Conservation (phyloP, 2,888 invertebrate species). For the Tipula helvola region DNA sequence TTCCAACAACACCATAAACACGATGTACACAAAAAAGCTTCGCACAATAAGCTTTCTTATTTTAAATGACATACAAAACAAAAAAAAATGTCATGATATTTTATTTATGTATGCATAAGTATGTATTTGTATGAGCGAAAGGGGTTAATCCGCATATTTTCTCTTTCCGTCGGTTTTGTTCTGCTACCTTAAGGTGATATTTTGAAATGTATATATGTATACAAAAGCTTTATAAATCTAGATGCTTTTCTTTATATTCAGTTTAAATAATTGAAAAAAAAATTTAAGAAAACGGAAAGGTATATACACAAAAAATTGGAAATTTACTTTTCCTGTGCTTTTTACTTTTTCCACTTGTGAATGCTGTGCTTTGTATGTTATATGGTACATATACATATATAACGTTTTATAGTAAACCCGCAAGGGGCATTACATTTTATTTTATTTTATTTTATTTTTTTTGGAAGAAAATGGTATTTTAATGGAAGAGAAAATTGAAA, state of each 20-base stretch:
- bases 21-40: background rate
- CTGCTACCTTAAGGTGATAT: background rate
- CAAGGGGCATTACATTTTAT: background rate
- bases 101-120: background rate
- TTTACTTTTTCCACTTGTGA: background rate
- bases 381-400: background rate
- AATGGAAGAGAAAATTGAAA: constrained; percentile 4
- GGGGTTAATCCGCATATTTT: background rate
- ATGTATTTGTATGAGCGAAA: background rate
- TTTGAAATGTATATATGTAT: background rate
- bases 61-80: background rate
- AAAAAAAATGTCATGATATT: background rate
- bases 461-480: background rate
- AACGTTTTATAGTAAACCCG: background rate
- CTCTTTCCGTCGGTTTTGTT: background rate
- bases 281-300: background rate
- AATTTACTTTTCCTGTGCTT: background rate
- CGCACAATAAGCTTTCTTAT: background rate
- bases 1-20: background rate
- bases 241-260: background rate
- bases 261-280: background rate
- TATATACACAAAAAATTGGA: background rate
- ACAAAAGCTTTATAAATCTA: background rate
- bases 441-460: background rate
- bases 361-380: background rate